Evolutionary conservation across 2,888 invertebrate species (phyloP).

Genomic region (Idaea straminata): DNA sequence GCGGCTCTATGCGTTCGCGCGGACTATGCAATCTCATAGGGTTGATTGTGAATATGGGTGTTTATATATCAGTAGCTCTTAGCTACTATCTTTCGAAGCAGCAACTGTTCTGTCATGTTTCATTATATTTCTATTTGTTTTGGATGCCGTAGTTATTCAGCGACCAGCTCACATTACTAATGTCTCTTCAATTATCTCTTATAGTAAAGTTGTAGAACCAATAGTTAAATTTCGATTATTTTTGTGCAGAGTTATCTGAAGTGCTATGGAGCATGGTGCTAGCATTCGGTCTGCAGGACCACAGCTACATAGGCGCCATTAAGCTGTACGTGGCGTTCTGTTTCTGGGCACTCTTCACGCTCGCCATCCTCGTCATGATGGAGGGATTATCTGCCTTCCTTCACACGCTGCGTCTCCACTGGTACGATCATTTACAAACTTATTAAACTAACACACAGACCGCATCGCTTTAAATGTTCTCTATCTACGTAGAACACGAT

Average conservation of each 20-base stretch:
- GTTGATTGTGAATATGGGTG: no score
- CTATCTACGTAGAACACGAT: no score
- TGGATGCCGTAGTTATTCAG: not conserved
- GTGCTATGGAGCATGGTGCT: slow-evolving; percentile 98
- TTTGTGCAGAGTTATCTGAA: slow-evolving; percentile 85
- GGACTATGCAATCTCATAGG: no score
- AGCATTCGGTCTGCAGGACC: slow-evolving; percentile 83
- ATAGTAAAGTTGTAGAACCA: not conserved
- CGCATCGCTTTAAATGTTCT: no score
- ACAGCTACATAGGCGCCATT: slow-evolving; percentile 85
- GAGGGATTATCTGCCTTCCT: slow-evolving; percentile 99
- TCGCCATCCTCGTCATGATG: slow-evolving; percentile 98
- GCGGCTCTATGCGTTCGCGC: no score
- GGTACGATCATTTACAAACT: slow-evolving; percentile 76
- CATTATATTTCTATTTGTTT: not conserved
- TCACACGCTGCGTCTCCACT: slow-evolving; percentile 98
- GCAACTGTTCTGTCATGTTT: not conserved
- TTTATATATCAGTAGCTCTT: no score
- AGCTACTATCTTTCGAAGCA: not conserved
- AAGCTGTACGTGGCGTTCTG: slow-evolving; percentile 91
- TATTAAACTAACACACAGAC: not conserved
- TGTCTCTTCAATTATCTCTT: not conserved
- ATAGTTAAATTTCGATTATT: not conserved
- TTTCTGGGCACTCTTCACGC: slow-evolving; percentile 93
- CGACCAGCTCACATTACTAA: not conserved